Percentiles rank a stretch among this genome's conserved stretches.
phyloP scores from a whole-genome alignment of 2,888 invertebrate species.

The Hydriomena furcata region DNA sequence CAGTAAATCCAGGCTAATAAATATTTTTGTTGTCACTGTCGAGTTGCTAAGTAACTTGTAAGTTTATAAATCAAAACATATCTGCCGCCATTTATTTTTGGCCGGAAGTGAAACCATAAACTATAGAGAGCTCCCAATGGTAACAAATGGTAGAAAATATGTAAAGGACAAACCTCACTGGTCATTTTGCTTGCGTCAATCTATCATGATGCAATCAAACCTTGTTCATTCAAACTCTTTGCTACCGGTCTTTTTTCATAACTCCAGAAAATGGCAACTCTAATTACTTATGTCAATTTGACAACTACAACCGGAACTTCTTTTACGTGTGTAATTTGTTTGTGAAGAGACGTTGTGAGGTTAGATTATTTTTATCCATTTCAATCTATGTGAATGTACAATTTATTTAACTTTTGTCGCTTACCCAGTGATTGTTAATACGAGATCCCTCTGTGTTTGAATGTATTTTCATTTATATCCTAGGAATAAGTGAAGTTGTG shows the following conservation, averaged over 20 bases:
- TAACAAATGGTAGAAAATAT: slow-evolving; percentile 4
- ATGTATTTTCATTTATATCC: slow-evolving; percentile 29
- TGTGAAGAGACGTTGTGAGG: slow-evolving; percentile 74
- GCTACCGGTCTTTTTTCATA: not conserved
- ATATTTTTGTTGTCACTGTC: slow-evolving; percentile 14
- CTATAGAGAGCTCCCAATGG: slow-evolving; percentile 1
- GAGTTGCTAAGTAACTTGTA: slow-evolving; percentile 44
- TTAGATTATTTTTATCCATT: slow-evolving; percentile 67
- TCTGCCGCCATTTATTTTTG: slow-evolving; percentile 17
- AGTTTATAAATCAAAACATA: slow-evolving; percentile 4
- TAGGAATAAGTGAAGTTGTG: slow-evolving; percentile 36
- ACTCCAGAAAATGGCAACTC: slow-evolving; percentile 4
- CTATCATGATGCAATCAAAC: not conserved
- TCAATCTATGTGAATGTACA: slow-evolving; percentile 46
- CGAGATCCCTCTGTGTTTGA: not conserved
- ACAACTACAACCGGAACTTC: slow-evolving; percentile 47
- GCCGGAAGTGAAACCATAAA: slow-evolving; percentile 5
- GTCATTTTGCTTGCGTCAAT: not conserved
- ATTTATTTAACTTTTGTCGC: not conserved
- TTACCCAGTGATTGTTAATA: slow-evolving; percentile 2
- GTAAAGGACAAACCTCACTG: slow-evolving; percentile 3
- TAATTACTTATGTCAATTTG: slow-evolving; percentile 3
- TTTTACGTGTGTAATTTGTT: slow-evolving; percentile 63
- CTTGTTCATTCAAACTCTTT: not conserved
- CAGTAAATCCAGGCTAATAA: not conserved